Evolutionary conservation across 2,888 invertebrate genomes (phyloP), one percentile per base, ranked within the genome.

Genomic region (Congeria kusceri): DNA sequence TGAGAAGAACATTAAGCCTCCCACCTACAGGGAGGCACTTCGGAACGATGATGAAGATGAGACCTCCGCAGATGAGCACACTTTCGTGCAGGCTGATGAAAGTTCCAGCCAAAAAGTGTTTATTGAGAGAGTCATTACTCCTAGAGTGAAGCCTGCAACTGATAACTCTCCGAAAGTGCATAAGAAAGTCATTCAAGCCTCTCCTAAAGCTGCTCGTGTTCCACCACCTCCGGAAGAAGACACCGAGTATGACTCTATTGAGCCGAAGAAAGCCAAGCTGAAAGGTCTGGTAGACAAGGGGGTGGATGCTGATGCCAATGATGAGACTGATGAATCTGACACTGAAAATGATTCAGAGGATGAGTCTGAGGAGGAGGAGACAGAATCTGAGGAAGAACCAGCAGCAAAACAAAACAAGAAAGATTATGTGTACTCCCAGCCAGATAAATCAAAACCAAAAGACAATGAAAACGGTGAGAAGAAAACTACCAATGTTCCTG

Each of bases 31-130:
- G 27, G 83, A 83, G 56, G 83, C 80, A 3, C 46, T 83, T 25
- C 32, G 80, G 47, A 29, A 80, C 58, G 69, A 82, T 32, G 79
- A 77, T 15, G 83, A 80, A 59, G 39, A 39, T 3, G 11, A 39
- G 9, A 78, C 80, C 3, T 76, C 78, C 20, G 83, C 77, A 23
- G 77, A 80, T 58, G 78, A 78, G 53, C 64, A 73, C 25, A 83
- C 82, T 27, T 88, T 83, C 77, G 86, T 87, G 5, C 87, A 85
- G 68, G 86, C 87, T 15, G 85, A 88, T 62, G 89, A 90, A 70
- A 62, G 70, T 29, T 83, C 86, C 61, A 86, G 87, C 11, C 89
- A 89, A 69, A 79, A 86, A 63, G 82, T 71, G 15, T 85, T 86
- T 70, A 79, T 87, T 18, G 89, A 91, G 74, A 82, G 87, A 39